phyloP scores from a whole-genome alignment of 2,113 vertebrate genomes.

The Rhinichthys klamathensis region DNA sequence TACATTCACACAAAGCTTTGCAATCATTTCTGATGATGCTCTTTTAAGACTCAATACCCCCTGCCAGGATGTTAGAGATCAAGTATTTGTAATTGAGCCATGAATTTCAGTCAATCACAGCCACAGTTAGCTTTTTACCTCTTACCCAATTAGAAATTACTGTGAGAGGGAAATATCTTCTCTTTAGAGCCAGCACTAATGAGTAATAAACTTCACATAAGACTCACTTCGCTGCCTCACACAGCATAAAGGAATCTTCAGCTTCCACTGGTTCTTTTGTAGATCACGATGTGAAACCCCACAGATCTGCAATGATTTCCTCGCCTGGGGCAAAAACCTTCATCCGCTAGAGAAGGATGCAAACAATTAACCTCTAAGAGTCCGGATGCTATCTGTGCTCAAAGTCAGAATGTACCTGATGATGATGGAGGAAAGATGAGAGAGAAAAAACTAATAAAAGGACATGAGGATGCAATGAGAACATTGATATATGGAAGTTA shows the following conservation, averaged over 20 bases:
- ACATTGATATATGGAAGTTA: constrained; percentile 51
- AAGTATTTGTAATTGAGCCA: constrained; percentile 56
- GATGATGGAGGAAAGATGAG: constrained; percentile 29
- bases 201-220: constrained; percentile 61
- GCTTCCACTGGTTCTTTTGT: constrained; percentile 32
- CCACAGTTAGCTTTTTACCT: constrained; percentile 54
- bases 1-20: constrained; percentile 31
- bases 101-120: constrained; percentile 57
- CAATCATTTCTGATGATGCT: constrained; percentile 16
- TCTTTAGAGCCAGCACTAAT: constrained; percentile 53
- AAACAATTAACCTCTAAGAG: constrained; percentile 53
- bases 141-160: constrained; percentile 60
- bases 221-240: constrained; percentile 48
- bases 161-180: constrained; percentile 50
- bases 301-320: constrained; percentile 36
- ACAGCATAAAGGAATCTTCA: constrained; percentile 36
- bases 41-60: constrained; percentile 42
- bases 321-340: constrained; percentile 46
- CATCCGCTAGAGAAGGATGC: constrained; percentile 50
- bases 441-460: background rate
- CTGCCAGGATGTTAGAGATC: constrained; percentile 38
- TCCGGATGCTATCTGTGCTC: constrained; percentile 19
- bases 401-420: constrained; percentile 5
- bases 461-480: constrained; percentile 40
- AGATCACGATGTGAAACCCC: constrained; percentile 38